These are phyloP conservation scores for Linnaemya vulpina DNA, from an alignment of 2,888 invertebrate species.

Conservation along the genomic window DNA sequence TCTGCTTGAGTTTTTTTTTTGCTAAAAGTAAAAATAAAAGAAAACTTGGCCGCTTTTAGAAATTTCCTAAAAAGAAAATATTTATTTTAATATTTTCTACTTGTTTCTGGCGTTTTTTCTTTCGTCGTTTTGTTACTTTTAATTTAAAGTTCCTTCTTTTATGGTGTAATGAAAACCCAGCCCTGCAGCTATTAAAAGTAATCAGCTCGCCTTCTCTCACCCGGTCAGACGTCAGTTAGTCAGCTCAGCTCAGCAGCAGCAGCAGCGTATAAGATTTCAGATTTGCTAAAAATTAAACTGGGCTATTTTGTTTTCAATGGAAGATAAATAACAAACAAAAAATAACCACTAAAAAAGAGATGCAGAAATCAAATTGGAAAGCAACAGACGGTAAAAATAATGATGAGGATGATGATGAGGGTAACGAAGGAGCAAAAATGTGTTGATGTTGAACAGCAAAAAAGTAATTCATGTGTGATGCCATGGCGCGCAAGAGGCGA, in stretches of 20 bases:
- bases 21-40: neutral
- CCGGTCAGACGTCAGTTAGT: slow-evolving; percentile 1
- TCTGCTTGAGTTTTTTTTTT: slow-evolving; percentile 7
- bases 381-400: neutral
- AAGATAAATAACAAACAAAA: neutral
- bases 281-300: slow-evolving; percentile 41
- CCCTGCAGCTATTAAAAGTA: slow-evolving; percentile 22
- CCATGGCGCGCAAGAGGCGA: neutral
- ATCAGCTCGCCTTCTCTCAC: neutral
- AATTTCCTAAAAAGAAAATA: neutral
- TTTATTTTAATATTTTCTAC: neutral
- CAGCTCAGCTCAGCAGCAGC: slow-evolving; percentile 7
- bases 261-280: slow-evolving; percentile 29
- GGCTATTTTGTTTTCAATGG: slow-evolving; percentile 28
- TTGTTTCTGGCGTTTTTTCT: neutral
- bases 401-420: neutral
- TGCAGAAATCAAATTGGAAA: slow-evolving; percentile 1
- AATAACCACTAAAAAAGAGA: neutral
- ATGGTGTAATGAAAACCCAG: slow-evolving; percentile 17
- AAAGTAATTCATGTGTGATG: neutral
- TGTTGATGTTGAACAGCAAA: slow-evolving; percentile 4
- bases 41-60: slow-evolving; percentile 11
- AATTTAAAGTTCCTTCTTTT: slow-evolving; percentile 8
- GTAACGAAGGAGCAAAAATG: neutral
- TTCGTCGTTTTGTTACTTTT: neutral